Percentiles rank a stretch among this genome's conserved stretches.
Conservation (phyloP, 2,113 vertebrate genomes). For the Eonycteris spelaea region DNA sequence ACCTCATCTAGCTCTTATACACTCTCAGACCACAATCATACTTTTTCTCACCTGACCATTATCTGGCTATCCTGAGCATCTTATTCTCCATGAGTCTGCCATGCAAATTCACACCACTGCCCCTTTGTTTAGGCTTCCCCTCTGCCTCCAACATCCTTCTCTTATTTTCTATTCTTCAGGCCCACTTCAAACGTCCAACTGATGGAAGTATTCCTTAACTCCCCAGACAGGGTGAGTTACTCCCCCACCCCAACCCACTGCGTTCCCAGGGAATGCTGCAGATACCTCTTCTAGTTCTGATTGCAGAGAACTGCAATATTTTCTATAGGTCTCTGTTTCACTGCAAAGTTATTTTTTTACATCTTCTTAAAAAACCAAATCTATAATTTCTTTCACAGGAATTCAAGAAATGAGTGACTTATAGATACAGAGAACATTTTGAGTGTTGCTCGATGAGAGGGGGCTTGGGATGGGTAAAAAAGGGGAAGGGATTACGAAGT, state of each 20-base stretch:
- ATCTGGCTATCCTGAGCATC: background rate
- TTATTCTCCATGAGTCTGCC: background rate
- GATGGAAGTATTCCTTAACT: background rate
- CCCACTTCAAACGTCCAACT: background rate
- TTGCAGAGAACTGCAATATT: fast-evolving
- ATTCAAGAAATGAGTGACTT: background rate
- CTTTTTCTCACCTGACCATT: background rate
- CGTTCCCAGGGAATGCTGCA: background rate
- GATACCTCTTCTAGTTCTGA: background rate
- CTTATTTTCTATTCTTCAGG: background rate
- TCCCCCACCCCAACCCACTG: background rate
- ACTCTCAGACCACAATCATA: background rate
- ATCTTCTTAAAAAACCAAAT: background rate
- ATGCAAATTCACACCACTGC: background rate
- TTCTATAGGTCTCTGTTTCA: background rate
- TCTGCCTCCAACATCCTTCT: background rate
- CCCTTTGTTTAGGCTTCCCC: background rate
- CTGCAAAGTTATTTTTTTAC: background rate
- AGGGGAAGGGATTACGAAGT: too few species aligned
- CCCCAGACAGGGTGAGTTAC: background rate
- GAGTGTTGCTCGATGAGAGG: too few species aligned
- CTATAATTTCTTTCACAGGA: background rate
- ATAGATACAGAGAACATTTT: too few species aligned
- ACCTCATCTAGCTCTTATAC: background rate
- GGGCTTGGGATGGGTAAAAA: too few species aligned